Evolutionary conservation across 1,140 invertebrate genomes (phyloP), one percentile per base, ranked within the genome.

Genomic region (Helicorthomorpha holstii): DNA sequence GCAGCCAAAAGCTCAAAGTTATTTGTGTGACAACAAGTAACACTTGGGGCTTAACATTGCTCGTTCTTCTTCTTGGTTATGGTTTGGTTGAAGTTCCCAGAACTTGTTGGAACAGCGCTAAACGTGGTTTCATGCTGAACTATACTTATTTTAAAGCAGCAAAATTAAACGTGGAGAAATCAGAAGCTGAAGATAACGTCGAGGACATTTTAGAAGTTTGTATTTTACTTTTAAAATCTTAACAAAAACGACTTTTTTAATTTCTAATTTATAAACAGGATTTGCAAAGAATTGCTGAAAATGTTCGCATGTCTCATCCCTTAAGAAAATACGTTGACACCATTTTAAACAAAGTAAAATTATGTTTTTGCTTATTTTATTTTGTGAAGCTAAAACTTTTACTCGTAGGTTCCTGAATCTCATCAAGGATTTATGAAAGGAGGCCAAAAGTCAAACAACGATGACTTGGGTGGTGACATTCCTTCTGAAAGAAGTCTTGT

Each of bases 1-100:
- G 52, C 64, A 85, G 79, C 59, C 79, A 82, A 54, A 90, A 95
- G 67, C 72, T 98, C 14, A 97, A 96, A 73, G 84, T 91, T 0
- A 93, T 98, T 56, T 89, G 93, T 44, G 91, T 95, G n/a, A 93
- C 93, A 16, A 93, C 95, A 10, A 95, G 91, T 60, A 99, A 99
- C 62, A 99, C 96, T 0, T 99, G 96, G 95, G 96, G 96, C 52
- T 71, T 99, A 27, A 96, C 98, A 66, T 72, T 98, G 23, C 71
- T 99, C 19, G 87, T 98, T 27, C 69, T 98, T 22, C 70, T 99
- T 47, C 73, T 98, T 19, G 96, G 96, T 21, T 97, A 98, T 71
- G 92, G 94, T 2, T 71, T 99, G 25, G 91, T 99, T 0, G 93
- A 96, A 68, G 84, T 97, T 1, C 94, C 94, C 1, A 76, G 81